These are phyloP conservation scores for Trachythela sp. DNA, from an alignment of 64 coral and sea anemone species.

Conservation along the genomic window DNA sequence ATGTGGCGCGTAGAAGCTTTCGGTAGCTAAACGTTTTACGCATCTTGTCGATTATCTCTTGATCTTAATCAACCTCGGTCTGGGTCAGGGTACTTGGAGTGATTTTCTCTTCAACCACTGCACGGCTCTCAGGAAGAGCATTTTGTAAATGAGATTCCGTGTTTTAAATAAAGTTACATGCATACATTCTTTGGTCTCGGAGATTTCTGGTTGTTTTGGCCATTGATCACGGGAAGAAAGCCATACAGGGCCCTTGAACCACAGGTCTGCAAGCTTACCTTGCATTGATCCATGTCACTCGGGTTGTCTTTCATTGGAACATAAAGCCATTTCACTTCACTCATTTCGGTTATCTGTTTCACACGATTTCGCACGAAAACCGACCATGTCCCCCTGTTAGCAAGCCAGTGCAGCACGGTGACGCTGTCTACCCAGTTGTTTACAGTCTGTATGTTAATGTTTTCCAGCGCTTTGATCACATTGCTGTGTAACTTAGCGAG, in stretches of 20 bases:
- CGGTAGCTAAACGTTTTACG: no score
- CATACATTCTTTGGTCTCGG: no score
- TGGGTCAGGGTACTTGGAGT: no score
- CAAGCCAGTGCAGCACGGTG: neutral
- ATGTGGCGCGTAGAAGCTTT: neutral
- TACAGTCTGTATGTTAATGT: no score
- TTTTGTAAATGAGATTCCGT: no score
- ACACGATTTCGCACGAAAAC: neutral
- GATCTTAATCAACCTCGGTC: neutral
- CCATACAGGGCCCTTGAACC: slow-evolving; percentile 6
- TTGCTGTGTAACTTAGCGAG: no score
- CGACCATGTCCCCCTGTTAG: neutral
- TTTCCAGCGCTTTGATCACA: no score
- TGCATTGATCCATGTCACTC: neutral
- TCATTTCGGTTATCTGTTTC: neutral
- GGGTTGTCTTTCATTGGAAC: neutral
- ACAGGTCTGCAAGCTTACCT: neutral
- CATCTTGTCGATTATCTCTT: no score
- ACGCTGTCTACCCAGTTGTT: neutral
- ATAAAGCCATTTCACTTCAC: neutral
- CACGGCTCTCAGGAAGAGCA: no score
- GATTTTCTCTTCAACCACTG: no score
- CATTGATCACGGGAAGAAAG: neutral
- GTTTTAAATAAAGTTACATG: no score
- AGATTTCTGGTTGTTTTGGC: neutral